phyloP scores from a whole-genome alignment of 2,888 invertebrate species.

The Darwinula stevensoni region DNA sequence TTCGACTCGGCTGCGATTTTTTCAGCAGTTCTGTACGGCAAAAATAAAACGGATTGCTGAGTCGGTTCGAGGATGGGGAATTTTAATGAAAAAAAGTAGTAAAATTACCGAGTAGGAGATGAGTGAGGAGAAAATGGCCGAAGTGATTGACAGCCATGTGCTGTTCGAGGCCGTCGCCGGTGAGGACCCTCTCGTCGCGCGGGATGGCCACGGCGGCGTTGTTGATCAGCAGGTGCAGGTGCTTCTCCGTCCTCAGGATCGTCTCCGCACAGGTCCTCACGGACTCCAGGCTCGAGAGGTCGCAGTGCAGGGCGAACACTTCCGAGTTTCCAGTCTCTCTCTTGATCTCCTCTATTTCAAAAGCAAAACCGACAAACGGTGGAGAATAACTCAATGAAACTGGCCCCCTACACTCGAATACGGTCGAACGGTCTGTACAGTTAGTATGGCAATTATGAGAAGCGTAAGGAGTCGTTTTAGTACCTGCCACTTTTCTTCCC shows the following conservation, averaged over 20 bases:
- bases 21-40: conserved; percentile 9
- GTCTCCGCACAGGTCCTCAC: conserved; percentile 54
- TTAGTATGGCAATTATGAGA: no score
- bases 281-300: conserved; percentile 43
- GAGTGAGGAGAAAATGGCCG: conserved; percentile 73
- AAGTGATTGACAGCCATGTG: conserved; percentile 82
- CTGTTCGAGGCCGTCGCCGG: conserved; percentile 54
- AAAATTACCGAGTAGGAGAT: conserved; percentile 28
- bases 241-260: conserved; percentile 35
- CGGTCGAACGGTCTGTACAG: no score
- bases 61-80: no score
- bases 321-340: conserved; percentile 5
- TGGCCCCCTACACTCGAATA: no score
- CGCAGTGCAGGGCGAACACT: conserved; percentile 37
- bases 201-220: conserved; percentile 61
- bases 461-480: no score
- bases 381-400: no score
- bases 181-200: conserved; percentile 30
- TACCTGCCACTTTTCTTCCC: no score
- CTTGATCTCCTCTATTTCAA: neutral
- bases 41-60: no score
- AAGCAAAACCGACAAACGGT: no score
- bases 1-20: conserved; percentile 9
- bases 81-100: neutral
- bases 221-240: conserved; percentile 52